phyloP scores from a whole-genome alignment of 1,140 invertebrate species.

The Watersipora subatra region DNA sequence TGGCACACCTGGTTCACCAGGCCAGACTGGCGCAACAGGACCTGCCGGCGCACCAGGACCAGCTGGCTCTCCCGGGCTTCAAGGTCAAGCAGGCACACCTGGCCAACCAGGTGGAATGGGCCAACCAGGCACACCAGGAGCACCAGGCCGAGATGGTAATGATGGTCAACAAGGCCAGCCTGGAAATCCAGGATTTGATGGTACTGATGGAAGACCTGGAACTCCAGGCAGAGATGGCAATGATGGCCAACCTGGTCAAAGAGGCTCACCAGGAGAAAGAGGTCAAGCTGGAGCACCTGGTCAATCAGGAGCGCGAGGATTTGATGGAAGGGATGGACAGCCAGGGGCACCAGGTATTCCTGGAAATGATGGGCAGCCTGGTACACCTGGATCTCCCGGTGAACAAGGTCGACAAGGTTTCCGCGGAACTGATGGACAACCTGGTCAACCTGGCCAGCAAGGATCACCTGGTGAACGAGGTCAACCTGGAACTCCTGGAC shows the following conservation, averaged over 20 bases:
- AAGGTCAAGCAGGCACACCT: neutral
- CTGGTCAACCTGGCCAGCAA: neutral
- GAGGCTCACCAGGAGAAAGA: neutral
- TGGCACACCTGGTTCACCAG: conserved; percentile 13
- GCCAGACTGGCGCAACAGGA: conserved; percentile 9
- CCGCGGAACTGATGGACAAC: neutral
- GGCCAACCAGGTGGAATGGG: neutral
- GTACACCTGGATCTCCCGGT: conserved; percentile 6
- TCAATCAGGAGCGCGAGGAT: conserved; percentile 1
- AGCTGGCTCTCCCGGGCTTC: neutral
- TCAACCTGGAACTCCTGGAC: neutral
- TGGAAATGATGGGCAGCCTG: neutral
- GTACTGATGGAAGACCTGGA: neutral
- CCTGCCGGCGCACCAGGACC: conserved; percentile 43
- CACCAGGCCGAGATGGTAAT: neutral
- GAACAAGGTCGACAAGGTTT: neutral
- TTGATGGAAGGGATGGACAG: neutral
- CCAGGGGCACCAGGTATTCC: neutral
- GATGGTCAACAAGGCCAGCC: conserved; percentile 6
- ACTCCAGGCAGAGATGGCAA: conserved; percentile 16
- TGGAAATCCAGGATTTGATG: neutral
- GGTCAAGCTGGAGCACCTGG: neutral
- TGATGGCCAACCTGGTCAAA: conserved; percentile 8
- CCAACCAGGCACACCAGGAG: neutral
- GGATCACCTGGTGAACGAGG: neutral